These are phyloP conservation scores for Holocentrus rufus DNA, from an alignment of 2,797 vertebrate species.

Conservation along the genomic window DNA sequence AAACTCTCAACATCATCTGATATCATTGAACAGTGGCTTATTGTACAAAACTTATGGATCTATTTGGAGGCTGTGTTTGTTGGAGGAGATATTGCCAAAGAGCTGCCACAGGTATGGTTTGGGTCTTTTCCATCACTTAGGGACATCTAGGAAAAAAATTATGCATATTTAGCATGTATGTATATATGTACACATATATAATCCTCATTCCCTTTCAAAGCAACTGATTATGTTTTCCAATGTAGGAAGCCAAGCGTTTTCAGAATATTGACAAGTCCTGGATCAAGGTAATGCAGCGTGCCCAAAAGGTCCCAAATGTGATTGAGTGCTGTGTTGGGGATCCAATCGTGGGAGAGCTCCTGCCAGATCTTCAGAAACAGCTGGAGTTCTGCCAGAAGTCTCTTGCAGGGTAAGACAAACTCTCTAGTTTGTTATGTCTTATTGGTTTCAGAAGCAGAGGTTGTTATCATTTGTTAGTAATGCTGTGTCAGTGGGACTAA, in stretches of 20 bases:
- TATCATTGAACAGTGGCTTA: slow-evolving; percentile 92
- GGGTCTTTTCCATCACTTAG: background rate
- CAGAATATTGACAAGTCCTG: slow-evolving; percentile 93
- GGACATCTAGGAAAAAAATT: no score
- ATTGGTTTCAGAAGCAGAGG: no score
- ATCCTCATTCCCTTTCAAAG: background rate
- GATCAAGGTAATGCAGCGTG: slow-evolving; percentile 90
- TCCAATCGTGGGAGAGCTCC: slow-evolving; percentile 84
- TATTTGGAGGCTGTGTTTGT: slow-evolving; percentile 95
- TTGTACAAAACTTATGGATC: slow-evolving; percentile 92
- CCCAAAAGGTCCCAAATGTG: slow-evolving; percentile 86
- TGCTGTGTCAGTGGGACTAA: background rate
- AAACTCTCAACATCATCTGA: slow-evolving; percentile 88
- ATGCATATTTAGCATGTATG: background rate
- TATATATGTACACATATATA: background rate
- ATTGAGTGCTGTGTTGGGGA: slow-evolving; percentile 91
- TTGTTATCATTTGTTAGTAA: background rate
- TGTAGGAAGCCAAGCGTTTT: slow-evolving; percentile 91
- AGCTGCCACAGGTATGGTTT: slow-evolving; percentile 88
- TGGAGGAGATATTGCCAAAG: slow-evolving; percentile 92
- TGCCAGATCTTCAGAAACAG: slow-evolving; percentile 90
- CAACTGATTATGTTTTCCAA: background rate
- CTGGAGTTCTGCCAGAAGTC: slow-evolving; percentile 95
- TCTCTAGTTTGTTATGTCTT: background rate
- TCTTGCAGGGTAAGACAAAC: slow-evolving; percentile 85